Percentiles rank a stretch among this genome's conserved stretches.
phyloP scores from a whole-genome alignment of 2,113 vertebrate species.

The Romanogobio albipinnatus region DNA sequence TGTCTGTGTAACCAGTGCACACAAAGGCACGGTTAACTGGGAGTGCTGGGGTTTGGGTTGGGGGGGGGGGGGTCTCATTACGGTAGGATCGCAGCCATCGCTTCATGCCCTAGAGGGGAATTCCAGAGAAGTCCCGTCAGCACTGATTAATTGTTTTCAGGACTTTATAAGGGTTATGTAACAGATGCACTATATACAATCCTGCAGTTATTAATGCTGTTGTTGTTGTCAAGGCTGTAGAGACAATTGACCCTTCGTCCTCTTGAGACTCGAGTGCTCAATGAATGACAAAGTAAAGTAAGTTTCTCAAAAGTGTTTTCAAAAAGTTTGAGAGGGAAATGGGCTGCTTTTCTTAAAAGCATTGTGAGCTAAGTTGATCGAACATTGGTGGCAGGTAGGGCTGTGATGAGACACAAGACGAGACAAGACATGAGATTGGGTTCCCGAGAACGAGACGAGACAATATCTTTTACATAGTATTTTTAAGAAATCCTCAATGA shows the following conservation, averaged over 20 bases:
- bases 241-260: conserved; percentile 13
- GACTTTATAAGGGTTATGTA: conserved; percentile 21
- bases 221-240: conserved; percentile 14
- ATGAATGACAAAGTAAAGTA: conserved; percentile 27
- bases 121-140: conserved; percentile 1
- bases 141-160: conserved; percentile 13
- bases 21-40: conserved; percentile 47
- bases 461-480: too few species aligned
- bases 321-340: conserved; percentile 2
- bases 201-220: conserved; percentile 5
- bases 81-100: background rate
- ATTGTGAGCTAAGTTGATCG: too few species aligned
- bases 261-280: background rate
- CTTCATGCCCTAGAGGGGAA: background rate
- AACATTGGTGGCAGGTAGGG: too few species aligned
- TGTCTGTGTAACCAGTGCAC: conserved; percentile 56
- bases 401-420: too few species aligned
- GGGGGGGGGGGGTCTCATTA: background rate
- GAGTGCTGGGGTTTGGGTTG: conserved; percentile 23
- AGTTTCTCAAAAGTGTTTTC: conserved; percentile 42
- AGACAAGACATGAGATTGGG: too few species aligned
- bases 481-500: too few species aligned
- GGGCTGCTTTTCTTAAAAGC: background rate
- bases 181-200: conserved; percentile 12
- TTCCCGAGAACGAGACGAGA: too few species aligned